phyloP scores from a whole-genome alignment of 1,140 invertebrate genomes.

The Tyrophagus putrescentiae region DNA sequence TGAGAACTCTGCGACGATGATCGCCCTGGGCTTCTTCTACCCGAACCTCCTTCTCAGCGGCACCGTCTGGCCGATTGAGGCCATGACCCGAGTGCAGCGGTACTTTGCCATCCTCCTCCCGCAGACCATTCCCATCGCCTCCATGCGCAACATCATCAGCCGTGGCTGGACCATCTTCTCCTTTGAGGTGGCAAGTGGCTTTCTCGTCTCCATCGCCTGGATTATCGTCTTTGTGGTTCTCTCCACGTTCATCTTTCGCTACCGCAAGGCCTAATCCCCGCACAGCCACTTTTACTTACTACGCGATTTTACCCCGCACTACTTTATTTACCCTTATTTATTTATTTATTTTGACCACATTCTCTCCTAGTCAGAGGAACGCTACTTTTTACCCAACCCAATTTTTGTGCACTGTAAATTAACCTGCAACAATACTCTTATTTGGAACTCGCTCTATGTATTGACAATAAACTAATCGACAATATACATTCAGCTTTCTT shows the following conservation, averaged over 20 bases:
- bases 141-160: slow-evolving; percentile 21
- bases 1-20: slow-evolving; percentile 77
- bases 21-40: slow-evolving; percentile 79
- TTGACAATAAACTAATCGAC: no score
- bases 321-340: no score
- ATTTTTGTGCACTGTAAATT: no score
- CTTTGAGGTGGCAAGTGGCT: slow-evolving; percentile 8
- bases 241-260: background rate
- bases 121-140: slow-evolving; percentile 60
- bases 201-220: slow-evolving; percentile 18
- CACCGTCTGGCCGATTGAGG: slow-evolving; percentile 75
- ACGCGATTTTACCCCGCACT: no score
- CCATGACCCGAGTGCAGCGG: slow-evolving; percentile 67
- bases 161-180: slow-evolving; percentile 20
- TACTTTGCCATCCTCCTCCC: slow-evolving; percentile 70
- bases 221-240: slow-evolving; percentile 45
- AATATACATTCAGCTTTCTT: no score
- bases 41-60: slow-evolving; percentile 68
- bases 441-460: no score
- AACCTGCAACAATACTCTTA: no score
- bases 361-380: no score
- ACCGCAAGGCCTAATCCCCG: no score
- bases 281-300: no score
- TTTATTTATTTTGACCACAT: no score
- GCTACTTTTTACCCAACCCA: no score